A percentile compares a stretch with the other conserved stretches of the same genome.
Conservation (phyloP, 1,140 invertebrate genomes). For the Ips typographus region DNA sequence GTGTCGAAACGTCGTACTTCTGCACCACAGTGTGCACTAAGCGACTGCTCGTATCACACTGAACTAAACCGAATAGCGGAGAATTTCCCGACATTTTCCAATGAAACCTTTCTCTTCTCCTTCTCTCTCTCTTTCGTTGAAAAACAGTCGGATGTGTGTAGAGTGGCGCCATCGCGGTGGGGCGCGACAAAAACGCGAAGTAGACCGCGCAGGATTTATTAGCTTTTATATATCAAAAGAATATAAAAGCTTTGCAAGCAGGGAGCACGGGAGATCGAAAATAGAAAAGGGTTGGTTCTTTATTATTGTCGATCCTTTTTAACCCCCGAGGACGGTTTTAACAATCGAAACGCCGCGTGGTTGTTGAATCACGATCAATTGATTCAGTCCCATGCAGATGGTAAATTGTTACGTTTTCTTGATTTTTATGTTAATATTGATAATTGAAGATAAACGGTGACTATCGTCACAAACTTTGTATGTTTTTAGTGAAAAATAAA, state of each 20-base stretch:
- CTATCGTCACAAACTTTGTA: too few relatives aligned
- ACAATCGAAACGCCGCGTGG: too few relatives aligned
- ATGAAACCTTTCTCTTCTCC: constrained; percentile 19
- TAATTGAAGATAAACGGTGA: too few relatives aligned
- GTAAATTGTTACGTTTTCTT: too few relatives aligned
- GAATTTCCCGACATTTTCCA: constrained; percentile 24
- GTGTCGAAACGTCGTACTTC: constrained; percentile 8
- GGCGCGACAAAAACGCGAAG: constrained; percentile 18
- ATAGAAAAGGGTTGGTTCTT: constrained; percentile 2
- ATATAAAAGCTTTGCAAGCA: constrained; percentile 6
- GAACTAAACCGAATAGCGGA: constrained; percentile 13
- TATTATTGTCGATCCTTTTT: background rate
- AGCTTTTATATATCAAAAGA: constrained; percentile 8
- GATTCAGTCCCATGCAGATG: too few relatives aligned
- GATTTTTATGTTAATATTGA: too few relatives aligned
- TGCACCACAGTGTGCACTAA: constrained; percentile 22
- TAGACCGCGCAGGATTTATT: constrained; percentile 16
- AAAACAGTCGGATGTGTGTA: constrained; percentile 24
- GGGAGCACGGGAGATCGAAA: background rate
- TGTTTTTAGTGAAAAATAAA: too few relatives aligned
- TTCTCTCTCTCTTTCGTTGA: constrained; percentile 25
- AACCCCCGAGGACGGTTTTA: too few relatives aligned
- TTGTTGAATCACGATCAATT: too few relatives aligned
- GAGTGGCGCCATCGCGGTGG: constrained; percentile 19
- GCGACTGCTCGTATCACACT: constrained; percentile 24